phyloP scores from a whole-genome alignment of 2,888 invertebrate species.

The Protophormia terraenovae region DNA sequence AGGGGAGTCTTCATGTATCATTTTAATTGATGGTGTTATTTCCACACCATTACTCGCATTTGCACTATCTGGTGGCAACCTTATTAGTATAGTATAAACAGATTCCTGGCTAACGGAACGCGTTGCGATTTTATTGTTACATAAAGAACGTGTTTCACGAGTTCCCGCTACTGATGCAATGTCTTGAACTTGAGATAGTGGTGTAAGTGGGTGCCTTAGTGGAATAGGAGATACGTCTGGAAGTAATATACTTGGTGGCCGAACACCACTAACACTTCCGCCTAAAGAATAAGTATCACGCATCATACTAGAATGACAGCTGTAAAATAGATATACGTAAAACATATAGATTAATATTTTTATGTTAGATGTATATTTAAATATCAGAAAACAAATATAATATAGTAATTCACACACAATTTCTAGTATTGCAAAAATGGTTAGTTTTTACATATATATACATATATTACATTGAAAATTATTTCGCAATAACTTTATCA shows the following conservation, averaged over 20 bases:
- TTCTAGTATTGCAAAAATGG: too few relatives aligned
- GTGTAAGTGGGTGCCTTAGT: conserved; percentile 82
- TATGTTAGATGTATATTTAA: too few relatives aligned
- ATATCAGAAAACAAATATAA: too few relatives aligned
- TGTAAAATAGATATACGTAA: too few relatives aligned
- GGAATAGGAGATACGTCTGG: conserved; percentile 81
- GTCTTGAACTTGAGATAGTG: conserved; percentile 80
- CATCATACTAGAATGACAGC: conserved; percentile 89
- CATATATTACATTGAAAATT: too few relatives aligned
- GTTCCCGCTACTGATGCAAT: conserved; percentile 76
- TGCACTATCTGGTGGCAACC: conserved; percentile 86
- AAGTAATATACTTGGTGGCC: conserved; percentile 81
- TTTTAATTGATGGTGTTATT: conserved; percentile 89
- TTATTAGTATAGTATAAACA: conserved; percentile 96
- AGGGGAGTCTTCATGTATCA: conserved; percentile 89
- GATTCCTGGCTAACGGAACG: conserved; percentile 87
- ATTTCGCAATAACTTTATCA: too few relatives aligned
- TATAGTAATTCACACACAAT: too few relatives aligned
- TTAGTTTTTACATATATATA: too few relatives aligned
- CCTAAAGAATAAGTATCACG: conserved; percentile 85
- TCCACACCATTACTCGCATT: conserved; percentile 75
- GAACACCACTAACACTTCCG: conserved; percentile 83
- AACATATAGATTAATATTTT: too few relatives aligned
- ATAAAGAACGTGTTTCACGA: conserved; percentile 85
- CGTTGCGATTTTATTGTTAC: conserved; percentile 83